Conservation (phyloP, 1,140 invertebrate genomes). For the Nephila pilipes region DNA sequence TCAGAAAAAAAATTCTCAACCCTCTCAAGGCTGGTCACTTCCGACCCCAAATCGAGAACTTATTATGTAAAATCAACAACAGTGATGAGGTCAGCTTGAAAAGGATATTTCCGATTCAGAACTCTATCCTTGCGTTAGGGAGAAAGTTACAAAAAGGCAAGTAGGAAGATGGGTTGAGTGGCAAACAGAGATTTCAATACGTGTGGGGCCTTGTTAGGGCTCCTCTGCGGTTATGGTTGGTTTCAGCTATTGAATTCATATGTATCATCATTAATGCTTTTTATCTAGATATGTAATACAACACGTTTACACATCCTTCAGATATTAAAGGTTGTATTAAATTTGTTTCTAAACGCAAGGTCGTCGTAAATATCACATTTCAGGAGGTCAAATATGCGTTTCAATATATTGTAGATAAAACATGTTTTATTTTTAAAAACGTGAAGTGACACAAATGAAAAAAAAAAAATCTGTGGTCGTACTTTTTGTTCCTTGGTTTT, state of each 20-base stretch:
- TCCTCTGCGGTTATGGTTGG: not conserved
- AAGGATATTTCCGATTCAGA: not conserved
- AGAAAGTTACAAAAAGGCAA: not conserved
- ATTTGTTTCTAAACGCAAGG: not conserved
- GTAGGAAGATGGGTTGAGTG: not conserved
- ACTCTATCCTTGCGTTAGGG: not conserved
- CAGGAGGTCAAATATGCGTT: not conserved
- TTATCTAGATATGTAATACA: slow-evolving; percentile 37
- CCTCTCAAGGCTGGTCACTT: not conserved
- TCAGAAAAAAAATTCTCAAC: not conserved
- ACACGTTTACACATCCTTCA: not conserved
- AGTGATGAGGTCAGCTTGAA: slow-evolving; percentile 10
- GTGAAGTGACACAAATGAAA: no score
- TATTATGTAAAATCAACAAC: slow-evolving; percentile 7
- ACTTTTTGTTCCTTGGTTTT: no score
- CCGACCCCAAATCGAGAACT: not conserved
- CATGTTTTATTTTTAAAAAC: no score
- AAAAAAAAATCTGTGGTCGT: no score
- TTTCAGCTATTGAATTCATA: slow-evolving; percentile 13
- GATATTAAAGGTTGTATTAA: not conserved
- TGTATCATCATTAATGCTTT: not conserved
- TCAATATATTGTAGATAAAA: no score
- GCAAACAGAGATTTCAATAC: not conserved
- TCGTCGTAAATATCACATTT: not conserved
- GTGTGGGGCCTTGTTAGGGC: not conserved